Evolutionary conservation across 2,113 vertebrate species (phyloP), one percentile per base, ranked within the genome.

Genomic region (Jaculus jaculus): DNA sequence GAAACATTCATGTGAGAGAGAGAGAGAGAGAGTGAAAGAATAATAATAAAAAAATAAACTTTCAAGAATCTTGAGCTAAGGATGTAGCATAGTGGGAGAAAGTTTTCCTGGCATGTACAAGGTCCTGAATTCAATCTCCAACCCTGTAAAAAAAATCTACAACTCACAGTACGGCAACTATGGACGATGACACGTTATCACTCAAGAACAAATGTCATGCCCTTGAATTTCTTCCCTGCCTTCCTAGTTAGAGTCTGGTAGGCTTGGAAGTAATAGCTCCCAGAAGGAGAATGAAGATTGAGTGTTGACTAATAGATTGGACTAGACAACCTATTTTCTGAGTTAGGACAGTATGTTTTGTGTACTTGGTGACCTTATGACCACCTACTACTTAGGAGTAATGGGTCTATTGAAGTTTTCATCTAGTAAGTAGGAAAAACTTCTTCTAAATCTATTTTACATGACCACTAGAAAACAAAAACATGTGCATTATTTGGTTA

Each of bases 311-410:
- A 73, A 81, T n/a, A 51, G 20, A 87, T 75, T 84, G n/a, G 34
- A 91, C 17, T 47, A 12, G 91, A 85, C 84, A 96, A 37, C 4
- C 78, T 91, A 74, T 87, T 92, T 95, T 96, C 91, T 89, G 66
- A 87, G 83, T 42, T 0, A 3, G 81, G 37, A 84, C n/a, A 79
- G 9, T 32, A 23, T 39, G 58, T 82, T 89, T 92, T 87, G 24
- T 81, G 20, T 65, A 61, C 74, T 89, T 65, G 54, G 37, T 69
- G n/a, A 95, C 61, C 72, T 80, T 84, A 84, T 37, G 34, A 81
- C 68, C 91, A 96, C 42, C 89, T 68, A 47, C 92, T 95, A 94
- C 28, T 71, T 65, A 82, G 66, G 58, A 77, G 47, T 84, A 94
- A 91, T 95, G 63, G 92, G 84, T 18, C 26, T 89, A 9, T 84